Base-by-base conservation (phyloP, 2,888 invertebrate genomes). In the Pandemis corylana region DNA sequence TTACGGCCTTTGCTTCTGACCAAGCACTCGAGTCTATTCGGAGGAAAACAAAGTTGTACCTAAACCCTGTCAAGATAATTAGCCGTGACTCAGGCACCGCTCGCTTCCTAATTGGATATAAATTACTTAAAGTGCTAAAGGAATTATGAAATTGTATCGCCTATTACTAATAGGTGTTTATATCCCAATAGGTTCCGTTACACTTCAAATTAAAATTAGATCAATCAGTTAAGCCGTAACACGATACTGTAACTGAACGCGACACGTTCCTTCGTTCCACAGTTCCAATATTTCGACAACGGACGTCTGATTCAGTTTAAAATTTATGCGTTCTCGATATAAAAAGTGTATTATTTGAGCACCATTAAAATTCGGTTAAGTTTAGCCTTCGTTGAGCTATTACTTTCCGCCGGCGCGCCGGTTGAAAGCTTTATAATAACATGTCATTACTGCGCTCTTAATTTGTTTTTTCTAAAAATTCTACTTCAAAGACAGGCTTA, bases 301-400 rank as follows among this genome's bases (percentile, higher is more conserved):
- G 28, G 59, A 59, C 59, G 20, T 64, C 68, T 68, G 62, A 73
- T 68, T 68, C 56, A 41, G 56, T 56, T 63, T 64, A 49, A 73
- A 73, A 56, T 67, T 71, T 75, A 75, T 71, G 66, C 63, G 46
- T 71, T 65, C 46, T 13, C 44, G 9, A 53, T 77, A 78, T 80
- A 79, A 81, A 83, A 80, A 83, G 82, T 80, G 82, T 82, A 83
- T 83, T 83, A 84, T 84, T 84, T 81, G 79, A 77, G 77, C 76
- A 76, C 81, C 83, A 86, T 89, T 87, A 88, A 87, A 87, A 84
- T 83, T 86, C 85, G 80, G 85, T 85, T 82, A 80, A 81, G 81
- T 80, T 53, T 15, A 53, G 72, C 63, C 53, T 62, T 61, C 65
- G 66, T 67, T 41, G 61, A 28, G 51, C 80, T 80, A 82, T 84